phyloP scores from a whole-genome alignment of 2,888 invertebrate species.

The Tanytarsus gracilentus region DNA sequence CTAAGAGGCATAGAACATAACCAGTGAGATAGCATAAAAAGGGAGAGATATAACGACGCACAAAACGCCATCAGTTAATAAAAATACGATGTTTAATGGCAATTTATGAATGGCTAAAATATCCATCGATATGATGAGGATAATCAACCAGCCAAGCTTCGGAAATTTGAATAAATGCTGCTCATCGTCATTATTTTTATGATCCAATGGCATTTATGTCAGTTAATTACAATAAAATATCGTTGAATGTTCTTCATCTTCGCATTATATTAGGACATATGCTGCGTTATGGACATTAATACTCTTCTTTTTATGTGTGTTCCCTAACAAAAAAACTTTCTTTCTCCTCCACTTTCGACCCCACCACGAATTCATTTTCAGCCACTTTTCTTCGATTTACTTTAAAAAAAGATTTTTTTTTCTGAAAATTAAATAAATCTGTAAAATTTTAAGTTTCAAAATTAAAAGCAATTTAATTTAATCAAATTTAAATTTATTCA shows the following conservation, averaged over 20 bases:
- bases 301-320: neutral
- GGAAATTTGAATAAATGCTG: constrained; percentile 27
- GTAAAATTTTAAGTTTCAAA: too few species aligned
- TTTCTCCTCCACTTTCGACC: too few species aligned
- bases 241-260: neutral
- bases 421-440: too few species aligned
- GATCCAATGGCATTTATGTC: constrained; percentile 22
- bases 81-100: constrained; percentile 27
- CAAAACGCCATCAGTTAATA: constrained; percentile 11
- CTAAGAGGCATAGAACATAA: constrained; percentile 9
- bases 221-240: constrained; percentile 24
- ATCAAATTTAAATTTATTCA: too few species aligned
- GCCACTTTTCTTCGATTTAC: too few species aligned
- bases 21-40: neutral
- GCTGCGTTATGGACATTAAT: constrained; percentile 2
- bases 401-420: too few species aligned
- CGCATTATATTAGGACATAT: neutral
- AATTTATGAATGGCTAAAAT: constrained; percentile 24
- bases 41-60: constrained; percentile 1
- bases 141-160: constrained; percentile 1
- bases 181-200: constrained; percentile 22
- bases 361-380: too few species aligned
- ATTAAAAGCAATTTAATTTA: too few species aligned
- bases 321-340: too few species aligned
- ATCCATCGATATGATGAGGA: neutral